Conservation (phyloP, 2,888 invertebrate species). For the Dryococelus australis region DNA sequence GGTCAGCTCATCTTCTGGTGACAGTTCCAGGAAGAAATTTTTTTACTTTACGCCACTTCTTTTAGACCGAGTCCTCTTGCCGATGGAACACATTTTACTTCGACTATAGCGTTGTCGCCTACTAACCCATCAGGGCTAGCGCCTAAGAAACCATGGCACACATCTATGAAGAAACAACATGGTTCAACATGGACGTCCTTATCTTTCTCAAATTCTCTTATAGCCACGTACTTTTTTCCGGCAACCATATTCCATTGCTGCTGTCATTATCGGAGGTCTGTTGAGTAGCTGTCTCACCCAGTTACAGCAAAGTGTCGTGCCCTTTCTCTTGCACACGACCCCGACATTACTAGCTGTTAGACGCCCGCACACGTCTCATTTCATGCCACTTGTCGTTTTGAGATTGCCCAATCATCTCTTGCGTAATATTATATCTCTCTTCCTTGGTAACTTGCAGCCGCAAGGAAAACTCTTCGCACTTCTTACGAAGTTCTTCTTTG, state of each 20-base stretch:
- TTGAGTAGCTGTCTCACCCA: not conserved
- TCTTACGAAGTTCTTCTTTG: not conserved
- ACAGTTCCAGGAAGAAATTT: not conserved
- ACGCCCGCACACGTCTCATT: not conserved
- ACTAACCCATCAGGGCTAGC: not conserved
- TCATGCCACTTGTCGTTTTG: not conserved
- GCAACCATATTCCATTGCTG: not conserved
- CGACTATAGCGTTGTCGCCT: not conserved
- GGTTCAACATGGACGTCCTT: no score
- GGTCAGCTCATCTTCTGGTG: not conserved
- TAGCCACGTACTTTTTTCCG: not conserved
- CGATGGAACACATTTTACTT: not conserved
- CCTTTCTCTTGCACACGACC: not conserved
- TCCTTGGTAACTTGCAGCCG: not conserved
- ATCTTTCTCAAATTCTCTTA: not conserved
- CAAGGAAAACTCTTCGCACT: not conserved
- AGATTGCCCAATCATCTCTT: not conserved
- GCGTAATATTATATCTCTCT: not conserved
- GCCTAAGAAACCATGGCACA: not conserved
- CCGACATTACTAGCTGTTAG: not conserved
- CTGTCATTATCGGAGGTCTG: not conserved
- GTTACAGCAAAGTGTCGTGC: not conserved
- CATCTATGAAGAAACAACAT: not conserved
- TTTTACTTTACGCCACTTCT: not conserved
- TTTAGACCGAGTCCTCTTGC: not conserved